Evolutionary conservation across 2,888 invertebrate genomes (phyloP).

Genomic region (Sminthurinus aureus): DNA sequence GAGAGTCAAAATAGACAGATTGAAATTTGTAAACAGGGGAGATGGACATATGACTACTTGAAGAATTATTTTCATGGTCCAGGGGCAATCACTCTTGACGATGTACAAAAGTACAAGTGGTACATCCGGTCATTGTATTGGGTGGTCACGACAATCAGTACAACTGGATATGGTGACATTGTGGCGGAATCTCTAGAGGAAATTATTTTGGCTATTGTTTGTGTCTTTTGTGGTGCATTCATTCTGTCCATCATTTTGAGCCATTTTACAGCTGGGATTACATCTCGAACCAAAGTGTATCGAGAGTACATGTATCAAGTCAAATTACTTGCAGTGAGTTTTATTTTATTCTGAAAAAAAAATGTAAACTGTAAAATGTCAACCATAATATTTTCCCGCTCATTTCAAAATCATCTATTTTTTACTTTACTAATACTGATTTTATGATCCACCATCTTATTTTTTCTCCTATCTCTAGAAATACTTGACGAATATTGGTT

Average conservation of each 20-base stretch:
- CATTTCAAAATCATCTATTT: no score
- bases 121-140: slow-evolving; percentile 53
- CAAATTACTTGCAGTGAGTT: slow-evolving; percentile 50
- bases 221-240: slow-evolving; percentile 56
- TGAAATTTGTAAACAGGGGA: no score
- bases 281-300: slow-evolving; percentile 45
- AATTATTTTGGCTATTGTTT: slow-evolving; percentile 47
- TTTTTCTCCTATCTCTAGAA: slow-evolving; percentile 42
- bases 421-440: no score
- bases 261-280: slow-evolving; percentile 53
- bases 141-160: slow-evolving; percentile 52
- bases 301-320: slow-evolving; percentile 57
- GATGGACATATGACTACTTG: no score
- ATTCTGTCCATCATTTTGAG: slow-evolving; percentile 55
- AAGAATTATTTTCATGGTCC: not conserved
- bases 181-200: slow-evolving; percentile 46
- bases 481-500: slow-evolving; percentile 55
- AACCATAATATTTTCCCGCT: no score
- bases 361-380: not conserved
- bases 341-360: not conserved
- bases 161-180: slow-evolving; percentile 57
- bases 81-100: not conserved
- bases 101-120: slow-evolving; percentile 47
- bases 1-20: no score
- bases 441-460: not conserved